Base-by-base conservation (phyloP, 2,888 invertebrate species). In the Acanthoscelides obtectus region DNA sequence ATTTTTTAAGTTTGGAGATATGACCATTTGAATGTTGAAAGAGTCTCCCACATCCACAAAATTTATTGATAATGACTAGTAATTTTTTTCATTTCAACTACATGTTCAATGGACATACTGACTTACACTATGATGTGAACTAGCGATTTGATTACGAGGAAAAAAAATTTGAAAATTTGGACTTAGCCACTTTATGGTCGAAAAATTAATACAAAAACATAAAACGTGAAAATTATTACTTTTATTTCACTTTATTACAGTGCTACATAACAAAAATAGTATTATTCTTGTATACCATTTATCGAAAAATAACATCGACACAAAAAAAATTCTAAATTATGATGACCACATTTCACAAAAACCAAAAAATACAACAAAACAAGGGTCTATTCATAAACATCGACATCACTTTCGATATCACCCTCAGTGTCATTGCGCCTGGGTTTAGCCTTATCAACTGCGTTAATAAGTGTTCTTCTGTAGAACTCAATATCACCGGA, bases 401-500 rank as follows among this genome's bases (percentile, higher is more conserved):
- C 71, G 64, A 69, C 66, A 71, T 71, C 71, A 64, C 69, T 71
- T 69, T 69, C 71, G 0, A 71, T 71, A 69, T 69, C 21, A 64
- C 20, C 22, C 22, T 71, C 71, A 67, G 20, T 4, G 65, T 67
- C 67, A 67, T 67, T 22, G 21, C 67, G 67, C 6, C 22, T 21
- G 17, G 70, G 68, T 20, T 21, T 67, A 63, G 22, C 22, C 21
- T n/a, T n/a, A 64, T 67, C 67, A 68, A 45, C 65, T 22, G 64
- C n/a, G 64, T 68, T 72, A 22, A 65, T 21, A 67, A 72, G 70
- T 22, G 72, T 72, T 25, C 72, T 72, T 21, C 17, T 72, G 64
- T 70, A 72, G 27, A 72, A 72, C 70, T 70, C 70, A 69, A 70
- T 70, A 70, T 72, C 70, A 45, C 70, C 67, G 1, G 70, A 72